These are phyloP conservation scores for Prinia subflava DNA, from an alignment of 2,113 vertebrate species.

Conservation along the genomic window DNA sequence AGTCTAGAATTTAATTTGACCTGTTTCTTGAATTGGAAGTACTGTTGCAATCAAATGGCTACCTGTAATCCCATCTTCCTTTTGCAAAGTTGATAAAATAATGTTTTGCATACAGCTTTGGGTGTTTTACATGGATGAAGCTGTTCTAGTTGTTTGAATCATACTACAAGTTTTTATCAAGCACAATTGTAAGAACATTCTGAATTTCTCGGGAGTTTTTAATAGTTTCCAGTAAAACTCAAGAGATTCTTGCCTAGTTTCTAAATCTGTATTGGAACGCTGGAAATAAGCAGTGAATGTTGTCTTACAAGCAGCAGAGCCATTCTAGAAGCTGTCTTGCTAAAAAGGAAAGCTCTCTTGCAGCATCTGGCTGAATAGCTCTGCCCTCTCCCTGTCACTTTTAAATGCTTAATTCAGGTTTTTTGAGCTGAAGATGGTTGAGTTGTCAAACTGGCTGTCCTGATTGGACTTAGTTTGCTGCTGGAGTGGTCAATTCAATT, in stretches of 20 bases:
- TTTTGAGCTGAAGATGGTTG: neutral
- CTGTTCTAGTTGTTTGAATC: neutral
- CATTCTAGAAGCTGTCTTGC: neutral
- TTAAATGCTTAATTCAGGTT: neutral
- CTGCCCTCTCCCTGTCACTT: neutral
- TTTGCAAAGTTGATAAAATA: neutral
- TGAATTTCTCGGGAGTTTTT: neutral
- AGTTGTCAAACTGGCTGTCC: neutral
- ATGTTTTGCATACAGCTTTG: neutral
- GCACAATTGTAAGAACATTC: fast-evolving
- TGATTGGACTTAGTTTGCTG: neutral
- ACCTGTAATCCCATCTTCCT: neutral
- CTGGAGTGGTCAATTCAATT: neutral
- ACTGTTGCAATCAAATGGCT: neutral
- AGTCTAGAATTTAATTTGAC: neutral
- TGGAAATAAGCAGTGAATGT: neutral
- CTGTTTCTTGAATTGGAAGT: neutral
- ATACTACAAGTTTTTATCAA: neutral
- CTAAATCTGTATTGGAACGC: neutral
- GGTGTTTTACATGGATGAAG: neutral
- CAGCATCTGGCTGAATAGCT: neutral
- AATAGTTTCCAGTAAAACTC: neutral
- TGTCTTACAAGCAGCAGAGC: neutral
- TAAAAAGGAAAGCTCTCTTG: neutral
- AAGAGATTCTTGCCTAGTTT: neutral